Percentiles rank a stretch among this genome's conserved stretches.
Evolutionary conservation across 1,140 invertebrate species (phyloP).

Genomic region (Drosophila willistoni): DNA sequence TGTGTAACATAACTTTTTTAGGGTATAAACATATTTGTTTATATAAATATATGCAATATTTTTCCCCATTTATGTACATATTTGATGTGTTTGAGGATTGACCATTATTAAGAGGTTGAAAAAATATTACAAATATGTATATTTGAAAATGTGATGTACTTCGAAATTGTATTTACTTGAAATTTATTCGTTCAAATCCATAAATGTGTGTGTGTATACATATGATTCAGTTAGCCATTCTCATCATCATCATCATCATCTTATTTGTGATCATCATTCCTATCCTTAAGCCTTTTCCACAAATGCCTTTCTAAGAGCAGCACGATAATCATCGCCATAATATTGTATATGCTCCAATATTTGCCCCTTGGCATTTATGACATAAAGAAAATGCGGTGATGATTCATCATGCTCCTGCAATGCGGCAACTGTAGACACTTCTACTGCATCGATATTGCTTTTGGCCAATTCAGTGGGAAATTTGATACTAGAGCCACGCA

Average conservation of each 20-base stretch:
- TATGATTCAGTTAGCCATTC: neutral
- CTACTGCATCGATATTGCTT: neutral
- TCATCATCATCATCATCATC: neutral
- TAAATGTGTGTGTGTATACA: too few relatives aligned
- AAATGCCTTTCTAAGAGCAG: conserved; percentile 41
- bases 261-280: too few relatives aligned
- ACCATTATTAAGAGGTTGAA: neutral
- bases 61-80: neutral
- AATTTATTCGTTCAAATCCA: conserved; percentile 7
- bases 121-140: neutral
- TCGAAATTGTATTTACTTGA: neutral
- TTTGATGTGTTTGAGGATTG: neutral
- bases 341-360: conserved; percentile 59
- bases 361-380: conserved; percentile 38
- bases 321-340: conserved; percentile 55
- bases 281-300: neutral
- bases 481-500: neutral
- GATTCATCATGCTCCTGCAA: conserved; percentile 17
- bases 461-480: conserved; percentile 2
- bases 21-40: too few relatives aligned
- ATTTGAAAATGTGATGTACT: neutral
- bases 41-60: neutral
- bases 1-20: too few relatives aligned
- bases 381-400: conserved; percentile 42
- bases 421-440: neutral